phyloP scores from a whole-genome alignment of 2,113 vertebrate species.

The Eulacestoma nigropectus region DNA sequence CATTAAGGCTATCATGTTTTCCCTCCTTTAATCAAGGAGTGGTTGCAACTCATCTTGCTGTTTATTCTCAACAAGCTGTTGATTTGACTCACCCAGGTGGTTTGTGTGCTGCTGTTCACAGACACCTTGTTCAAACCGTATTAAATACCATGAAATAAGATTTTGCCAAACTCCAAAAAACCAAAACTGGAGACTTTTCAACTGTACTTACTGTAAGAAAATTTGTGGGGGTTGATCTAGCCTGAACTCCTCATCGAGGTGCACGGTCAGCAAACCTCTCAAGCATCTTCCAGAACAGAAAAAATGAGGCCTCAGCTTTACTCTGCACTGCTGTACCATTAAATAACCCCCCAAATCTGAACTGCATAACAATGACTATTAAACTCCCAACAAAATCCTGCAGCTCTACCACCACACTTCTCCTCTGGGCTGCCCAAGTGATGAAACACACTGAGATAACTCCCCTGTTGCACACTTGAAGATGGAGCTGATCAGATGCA shows the following conservation, averaged over 20 bases:
- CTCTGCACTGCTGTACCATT: accelerated
- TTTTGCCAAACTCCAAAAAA: background rate
- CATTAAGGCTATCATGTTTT: background rate
- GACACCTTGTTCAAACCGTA: background rate
- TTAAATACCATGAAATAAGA: background rate
- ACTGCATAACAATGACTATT: too few species aligned
- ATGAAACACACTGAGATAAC: background rate
- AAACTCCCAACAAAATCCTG: background rate
- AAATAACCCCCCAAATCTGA: background rate
- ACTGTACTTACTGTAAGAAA: background rate
- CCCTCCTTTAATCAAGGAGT: background rate
- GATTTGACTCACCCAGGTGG: background rate
- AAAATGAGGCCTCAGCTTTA: background rate
- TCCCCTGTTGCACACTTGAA: background rate
- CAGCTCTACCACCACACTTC: background rate
- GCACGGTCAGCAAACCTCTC: background rate
- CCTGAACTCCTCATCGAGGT: accelerated
- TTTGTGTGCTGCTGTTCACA: background rate
- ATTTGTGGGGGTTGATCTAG: background rate
- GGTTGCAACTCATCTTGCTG: background rate
- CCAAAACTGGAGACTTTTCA: background rate
- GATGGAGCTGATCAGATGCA: background rate
- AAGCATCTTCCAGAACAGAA: background rate
- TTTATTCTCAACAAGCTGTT: background rate
- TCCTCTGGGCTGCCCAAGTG: background rate